These are phyloP conservation scores for Dusona sp. DNA, from an alignment of 2,888 invertebrate species.

Conservation along the genomic window DNA sequence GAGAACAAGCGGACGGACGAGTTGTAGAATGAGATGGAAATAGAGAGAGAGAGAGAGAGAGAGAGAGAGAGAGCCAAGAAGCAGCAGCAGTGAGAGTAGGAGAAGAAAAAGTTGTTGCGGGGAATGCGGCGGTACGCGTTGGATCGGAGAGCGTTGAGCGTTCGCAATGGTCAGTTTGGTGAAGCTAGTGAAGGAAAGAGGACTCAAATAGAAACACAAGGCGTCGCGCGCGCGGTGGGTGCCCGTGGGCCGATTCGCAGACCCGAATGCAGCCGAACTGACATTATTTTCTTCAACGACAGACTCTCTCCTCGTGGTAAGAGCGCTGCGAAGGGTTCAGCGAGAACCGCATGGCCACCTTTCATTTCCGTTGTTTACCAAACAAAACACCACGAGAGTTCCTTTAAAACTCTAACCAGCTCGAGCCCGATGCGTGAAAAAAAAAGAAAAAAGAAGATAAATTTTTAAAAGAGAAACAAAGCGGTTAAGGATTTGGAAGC, in stretches of 20 bases:
- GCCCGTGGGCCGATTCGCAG: conserved; percentile 24
- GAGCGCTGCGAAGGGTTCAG: neutral
- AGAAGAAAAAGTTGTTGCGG: conserved; percentile 31
- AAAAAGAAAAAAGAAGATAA: neutral
- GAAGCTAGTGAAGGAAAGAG: conserved; percentile 48
- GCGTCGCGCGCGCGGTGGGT: conserved; percentile 49
- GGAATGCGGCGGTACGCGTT: conserved; percentile 6
- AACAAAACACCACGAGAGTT: neutral
- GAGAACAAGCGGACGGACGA: neutral
- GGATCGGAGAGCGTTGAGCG: conserved; percentile 23
- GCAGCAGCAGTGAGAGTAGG: conserved; percentile 5
- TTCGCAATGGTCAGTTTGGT: conserved; percentile 58
- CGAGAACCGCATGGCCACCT: neutral
- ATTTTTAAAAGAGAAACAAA: neutral
- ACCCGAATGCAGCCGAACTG: neutral
- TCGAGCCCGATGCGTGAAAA: neutral
- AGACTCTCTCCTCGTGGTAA: neutral
- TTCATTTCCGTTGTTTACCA: neutral
- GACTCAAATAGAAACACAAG: conserved; percentile 20
- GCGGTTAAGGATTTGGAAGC: neutral
- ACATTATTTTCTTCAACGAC: neutral
- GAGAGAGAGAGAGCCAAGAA: neutral
- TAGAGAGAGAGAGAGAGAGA: conserved; percentile 25
- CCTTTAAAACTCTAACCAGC: neutral
- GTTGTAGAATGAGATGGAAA: neutral